These are phyloP conservation scores for Nesometra sesokonis DNA, from an alignment of 35 echinoderm and acorn worm genomes.

Conservation along the genomic window DNA sequence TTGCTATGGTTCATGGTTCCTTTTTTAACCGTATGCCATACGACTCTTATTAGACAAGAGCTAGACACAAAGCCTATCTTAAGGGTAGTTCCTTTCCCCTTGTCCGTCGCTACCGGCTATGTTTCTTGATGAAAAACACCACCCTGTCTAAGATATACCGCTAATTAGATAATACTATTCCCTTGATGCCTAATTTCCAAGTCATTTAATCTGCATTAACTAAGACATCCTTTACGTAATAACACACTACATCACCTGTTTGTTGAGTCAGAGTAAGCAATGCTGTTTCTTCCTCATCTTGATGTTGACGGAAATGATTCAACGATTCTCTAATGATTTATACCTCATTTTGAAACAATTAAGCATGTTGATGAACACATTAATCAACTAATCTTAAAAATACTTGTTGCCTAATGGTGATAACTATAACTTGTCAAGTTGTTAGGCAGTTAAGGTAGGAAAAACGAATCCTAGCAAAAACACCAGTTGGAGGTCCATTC, in stretches of 20 bases:
- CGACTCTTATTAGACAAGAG: too few relatives aligned
- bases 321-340: not conserved
- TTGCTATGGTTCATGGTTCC: too few relatives aligned
- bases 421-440: too few relatives aligned
- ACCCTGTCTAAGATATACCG: not conserved
- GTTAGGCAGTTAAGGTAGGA: too few relatives aligned
- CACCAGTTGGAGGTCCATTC: too few relatives aligned
- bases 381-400: too few relatives aligned
- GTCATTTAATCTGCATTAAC: not conserved
- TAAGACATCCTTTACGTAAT: not conserved
- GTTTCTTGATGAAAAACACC: not conserved
- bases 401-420: too few relatives aligned
- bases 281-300: not conserved
- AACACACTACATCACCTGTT: not conserved
- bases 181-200: not conserved
- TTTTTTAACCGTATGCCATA: too few relatives aligned
- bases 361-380: not conserved
- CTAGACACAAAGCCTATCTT: not conserved
- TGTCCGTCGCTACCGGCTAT: not conserved
- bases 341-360: not conserved
- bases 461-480: too few relatives aligned
- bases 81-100: not conserved
- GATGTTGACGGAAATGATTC: not conserved
- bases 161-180: not conserved
- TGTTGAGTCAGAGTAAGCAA: not conserved